Evolutionary conservation across 2,888 invertebrate species (phyloP), one percentile per base, ranked within the genome.

Genomic region (Sinopyrophorus schimmeli): DNA sequence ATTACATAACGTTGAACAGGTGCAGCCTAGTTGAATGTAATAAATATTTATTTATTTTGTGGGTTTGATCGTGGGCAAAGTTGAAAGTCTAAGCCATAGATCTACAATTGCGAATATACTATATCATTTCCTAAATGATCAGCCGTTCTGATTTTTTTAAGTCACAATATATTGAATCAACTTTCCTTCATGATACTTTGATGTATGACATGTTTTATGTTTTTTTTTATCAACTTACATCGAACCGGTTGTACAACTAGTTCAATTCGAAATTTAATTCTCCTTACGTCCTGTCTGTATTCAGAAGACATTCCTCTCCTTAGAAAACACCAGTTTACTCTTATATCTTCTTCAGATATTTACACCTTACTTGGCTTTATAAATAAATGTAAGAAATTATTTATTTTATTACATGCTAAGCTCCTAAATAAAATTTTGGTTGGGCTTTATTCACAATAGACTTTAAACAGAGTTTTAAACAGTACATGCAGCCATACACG

Each of bases 201-300:
- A 57, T 54, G 55, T 53, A 58, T 51, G 58, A 58, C 57, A 47
- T 55, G 59, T 49, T 59, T 57, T 58, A 55, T 55, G 53, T 58
- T 52, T 57, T 57, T 53, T 57, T 58, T 55, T 58, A 53, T n/a
- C n/a, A 38, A 42, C 42, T 31, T 23, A 37, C 43, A 43, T 17
- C 7, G 51, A 63, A 64, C 64, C 62, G 61, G 64, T 63, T 61
- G 37, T 41, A 55, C 61, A 61, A 64, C 62, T 64, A 58, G 64
- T 62, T 62, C 61, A 64, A 57, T 62, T 63, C 60, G 56, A 48
- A 59, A 58, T 61, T 54, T 55, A 47, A 46, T 59, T 34, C 28
- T 6, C 47, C 34, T 27, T 17, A 46, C 30, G 32, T 28, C 34
- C 4, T 10, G n/a, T 6, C 21, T 6, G 4, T n/a, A n/a, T n/a